A percentile compares a stretch with the other conserved stretches of the same genome.
phyloP scores from a whole-genome alignment of 2,888 invertebrate species.

The Caenorhabditis doughertyi region DNA sequence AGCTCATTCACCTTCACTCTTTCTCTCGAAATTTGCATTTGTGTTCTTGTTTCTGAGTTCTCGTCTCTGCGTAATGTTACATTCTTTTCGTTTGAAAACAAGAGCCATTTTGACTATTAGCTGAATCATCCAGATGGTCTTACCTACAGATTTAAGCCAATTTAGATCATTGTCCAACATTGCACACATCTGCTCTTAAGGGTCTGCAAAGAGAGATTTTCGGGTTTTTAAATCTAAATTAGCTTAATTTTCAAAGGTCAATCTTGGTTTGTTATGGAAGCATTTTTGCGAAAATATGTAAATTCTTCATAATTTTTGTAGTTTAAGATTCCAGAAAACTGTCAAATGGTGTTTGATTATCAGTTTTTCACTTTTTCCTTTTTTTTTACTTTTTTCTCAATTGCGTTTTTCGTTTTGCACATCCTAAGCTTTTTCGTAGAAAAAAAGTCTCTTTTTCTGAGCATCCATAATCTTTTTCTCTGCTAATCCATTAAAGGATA shows the following conservation, averaged over 20 bases:
- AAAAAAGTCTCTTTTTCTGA: no score
- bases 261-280: no score
- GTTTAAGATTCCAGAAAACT: no score
- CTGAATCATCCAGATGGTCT: slow-evolving; percentile 49
- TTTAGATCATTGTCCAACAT: slow-evolving; percentile 24
- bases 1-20: slow-evolving; percentile 55
- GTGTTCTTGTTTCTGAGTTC: slow-evolving; percentile 1
- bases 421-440: no score
- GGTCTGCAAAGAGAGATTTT: background rate
- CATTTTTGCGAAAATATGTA: no score
- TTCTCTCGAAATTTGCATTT: slow-evolving; percentile 24
- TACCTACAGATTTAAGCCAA: slow-evolving; percentile 59
- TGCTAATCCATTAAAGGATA: slow-evolving; percentile 8
- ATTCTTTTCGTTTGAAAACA: background rate
- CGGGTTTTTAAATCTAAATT: background rate
- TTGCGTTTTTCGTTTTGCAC: no score
- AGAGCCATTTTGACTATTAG: slow-evolving; percentile 16
- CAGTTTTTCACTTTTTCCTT: no score
- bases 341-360: no score
- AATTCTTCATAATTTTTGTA: no score
- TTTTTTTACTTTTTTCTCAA: no score
- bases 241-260: background rate
- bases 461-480: background rate
- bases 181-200: slow-evolving; percentile 26
- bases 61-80: slow-evolving; percentile 1